Evolutionary conservation across 2,888 invertebrate species (phyloP), one percentile per base, ranked within the genome.

Genomic region (Daptonema setosum): DNA sequence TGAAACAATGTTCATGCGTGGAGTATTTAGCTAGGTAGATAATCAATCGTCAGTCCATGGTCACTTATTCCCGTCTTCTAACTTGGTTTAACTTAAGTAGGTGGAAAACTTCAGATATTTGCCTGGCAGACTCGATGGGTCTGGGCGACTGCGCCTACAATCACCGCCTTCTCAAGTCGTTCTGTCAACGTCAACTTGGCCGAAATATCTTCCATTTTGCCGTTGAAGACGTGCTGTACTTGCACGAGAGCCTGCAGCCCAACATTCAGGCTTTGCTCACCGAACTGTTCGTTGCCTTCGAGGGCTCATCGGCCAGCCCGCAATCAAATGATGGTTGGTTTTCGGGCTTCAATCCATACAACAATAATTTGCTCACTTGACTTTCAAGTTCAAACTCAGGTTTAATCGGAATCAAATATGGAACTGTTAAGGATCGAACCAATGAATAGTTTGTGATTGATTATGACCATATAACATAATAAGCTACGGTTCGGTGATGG

Each of bases 131-230:
- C 41, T 65, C 66, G 54, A 66, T 71, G 41, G 70, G 70, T 2
- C 71, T 73, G 14, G 70, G 70, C 2, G 74, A 75, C 61, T 73
- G 73, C 25, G 63, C 73, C 52, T 73, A 72, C 65, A 75, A 75
- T 61, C 62, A 74, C 24, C 66, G 68, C 43, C 63, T 72, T 48
- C 64, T 74, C 24, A 63, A 66, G 54, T 63, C 65, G 17, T 73
- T 73, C 65, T 72, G 73, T 61, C 64, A 66, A 51, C 62, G 63
- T 25, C 62, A 67, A 56, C 63, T 73, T 14, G 70, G 71, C n/a
- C 60, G 60, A 52, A 67, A 68, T 53, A 63, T 65, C 26, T 73
- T 72, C 60, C 73, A 74, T 60, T 69, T 75, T 57, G 68, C 68
- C 24, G 68, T 71, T 57, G 74, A 75, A 59, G 75, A 75, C 63